Percentiles rank a stretch among this genome's conserved stretches.
Evolutionary conservation across 1,140 invertebrate species (phyloP).

Genomic region (Copidosoma floridanum): DNA sequence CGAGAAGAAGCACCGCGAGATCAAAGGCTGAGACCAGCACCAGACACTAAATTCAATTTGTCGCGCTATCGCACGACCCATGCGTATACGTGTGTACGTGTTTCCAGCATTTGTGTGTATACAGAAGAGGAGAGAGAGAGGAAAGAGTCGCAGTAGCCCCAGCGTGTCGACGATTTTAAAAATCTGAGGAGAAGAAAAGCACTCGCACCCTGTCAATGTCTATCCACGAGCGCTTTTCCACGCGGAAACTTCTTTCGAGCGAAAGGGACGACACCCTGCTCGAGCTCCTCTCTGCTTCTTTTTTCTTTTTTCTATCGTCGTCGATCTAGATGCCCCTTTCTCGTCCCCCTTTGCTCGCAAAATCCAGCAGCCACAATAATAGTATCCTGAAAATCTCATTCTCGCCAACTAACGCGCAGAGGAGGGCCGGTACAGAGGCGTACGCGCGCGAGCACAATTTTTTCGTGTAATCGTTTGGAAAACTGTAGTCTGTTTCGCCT

Average conservation of each 20-base stretch:
- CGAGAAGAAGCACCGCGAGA: too few relatives aligned
- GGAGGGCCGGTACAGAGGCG: too few relatives aligned
- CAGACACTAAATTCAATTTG: too few relatives aligned
- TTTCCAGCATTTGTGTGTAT: too few relatives aligned
- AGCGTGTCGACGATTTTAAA: background rate
- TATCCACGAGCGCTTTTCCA: too few relatives aligned
- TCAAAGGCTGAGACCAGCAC: too few relatives aligned
- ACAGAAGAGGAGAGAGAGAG: too few relatives aligned
- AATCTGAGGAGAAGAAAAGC: background rate
- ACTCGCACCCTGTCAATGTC: conserved; percentile 3
- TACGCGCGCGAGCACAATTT: too few relatives aligned
- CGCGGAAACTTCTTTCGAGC: background rate
- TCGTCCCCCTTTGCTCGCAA: background rate
- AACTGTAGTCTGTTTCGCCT: conserved; percentile 11
- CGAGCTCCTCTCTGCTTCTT: too few relatives aligned
- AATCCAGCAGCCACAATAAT: conserved; percentile 19
- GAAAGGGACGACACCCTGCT: background rate
- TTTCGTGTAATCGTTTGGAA: conserved; percentile 27
- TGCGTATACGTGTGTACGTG: too few relatives aligned
- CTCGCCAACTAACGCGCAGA: too few relatives aligned
- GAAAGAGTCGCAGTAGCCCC: background rate
- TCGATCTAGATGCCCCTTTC: background rate
- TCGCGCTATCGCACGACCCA: too few relatives aligned
- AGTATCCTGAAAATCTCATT: conserved; percentile 2
- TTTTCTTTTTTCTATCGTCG: background rate